Percentiles rank a stretch among this genome's conserved stretches.
Conservation (phyloP, 2,113 vertebrate genomes). For the Platysternon megacephalum region DNA sequence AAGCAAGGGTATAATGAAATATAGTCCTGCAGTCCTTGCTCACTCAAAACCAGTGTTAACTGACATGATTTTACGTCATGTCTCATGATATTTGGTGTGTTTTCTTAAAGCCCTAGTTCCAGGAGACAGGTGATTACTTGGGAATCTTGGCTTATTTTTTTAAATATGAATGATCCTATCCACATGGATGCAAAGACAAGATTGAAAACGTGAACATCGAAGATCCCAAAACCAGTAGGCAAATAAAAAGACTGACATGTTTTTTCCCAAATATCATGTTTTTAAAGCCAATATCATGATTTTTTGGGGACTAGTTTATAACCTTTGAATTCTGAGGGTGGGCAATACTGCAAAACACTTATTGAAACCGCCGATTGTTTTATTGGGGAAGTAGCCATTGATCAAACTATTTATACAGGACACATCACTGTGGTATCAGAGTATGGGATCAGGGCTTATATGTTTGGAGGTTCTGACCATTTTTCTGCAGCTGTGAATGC, state of each 20-base stretch:
- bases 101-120: not conserved
- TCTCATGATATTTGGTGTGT: not conserved
- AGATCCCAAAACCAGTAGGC: no score
- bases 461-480: not conserved
- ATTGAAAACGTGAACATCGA: not conserved
- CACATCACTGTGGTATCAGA: rapidly evolving
- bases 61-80: not conserved
- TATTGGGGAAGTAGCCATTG: not conserved
- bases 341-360: not conserved
- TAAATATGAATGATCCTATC: rapidly evolving
- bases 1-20: not conserved
- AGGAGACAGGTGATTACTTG: no score
- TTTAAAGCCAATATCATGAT: not conserved
- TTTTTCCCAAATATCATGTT: not conserved
- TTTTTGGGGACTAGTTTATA: not conserved
- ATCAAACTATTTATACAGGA: not conserved
- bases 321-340: not conserved
- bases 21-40: rapidly evolving
- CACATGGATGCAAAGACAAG: not conserved
- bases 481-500: not conserved
- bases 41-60: not conserved
- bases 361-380: not conserved
- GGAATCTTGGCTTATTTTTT: not conserved
- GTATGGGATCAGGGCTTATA: not conserved
- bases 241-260: not conserved